A percentile compares a stretch with the other conserved stretches of the same genome.
Evolutionary conservation across 1,140 invertebrate species (phyloP).

Genomic region (Saccostrea echinata): DNA sequence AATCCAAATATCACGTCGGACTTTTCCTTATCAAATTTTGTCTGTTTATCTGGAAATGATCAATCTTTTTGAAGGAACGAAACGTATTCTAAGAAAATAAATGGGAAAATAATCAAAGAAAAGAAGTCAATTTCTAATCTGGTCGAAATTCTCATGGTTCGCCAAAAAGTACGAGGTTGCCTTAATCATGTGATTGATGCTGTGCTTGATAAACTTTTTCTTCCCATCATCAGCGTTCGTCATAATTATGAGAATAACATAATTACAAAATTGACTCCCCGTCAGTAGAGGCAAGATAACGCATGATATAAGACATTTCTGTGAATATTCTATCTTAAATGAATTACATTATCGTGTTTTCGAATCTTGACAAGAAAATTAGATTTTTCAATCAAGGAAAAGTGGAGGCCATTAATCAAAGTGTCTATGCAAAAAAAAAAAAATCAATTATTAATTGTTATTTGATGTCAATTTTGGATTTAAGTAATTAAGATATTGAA

Average conservation of each 20-base stretch:
- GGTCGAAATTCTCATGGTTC: conserved; percentile 3
- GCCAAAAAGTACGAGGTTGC: neutral
- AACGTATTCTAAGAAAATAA: conserved; percentile 28
- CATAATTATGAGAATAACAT: conserved; percentile 29
- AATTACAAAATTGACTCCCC: conserved; percentile 37
- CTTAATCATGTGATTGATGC: conserved; percentile 27
- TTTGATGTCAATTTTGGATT: conserved; percentile 37
- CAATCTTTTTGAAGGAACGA: conserved; percentile 22
- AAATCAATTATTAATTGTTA: conserved; percentile 40
- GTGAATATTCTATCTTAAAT: conserved; percentile 36
- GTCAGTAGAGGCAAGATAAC: conserved; percentile 8
- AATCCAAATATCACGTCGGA: conserved; percentile 10
- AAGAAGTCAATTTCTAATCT: conserved; percentile 37
- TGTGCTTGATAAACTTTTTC: conserved; percentile 32
- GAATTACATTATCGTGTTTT: conserved; percentile 39
- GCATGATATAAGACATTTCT: conserved; percentile 35
- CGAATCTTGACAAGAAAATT: conserved; percentile 39
- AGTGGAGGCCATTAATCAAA: conserved; percentile 36
- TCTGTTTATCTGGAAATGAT: conserved; percentile 17
- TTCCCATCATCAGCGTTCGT: conserved; percentile 19
- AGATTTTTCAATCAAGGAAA: conserved; percentile 33
- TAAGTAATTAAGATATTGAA: conserved; percentile 34
- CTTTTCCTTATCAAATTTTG: conserved; percentile 30
- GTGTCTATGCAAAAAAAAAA: conserved; percentile 7
- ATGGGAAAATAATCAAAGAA: conserved; percentile 35